phyloP scores from a whole-genome alignment of 2,113 vertebrate genomes.

The Notarius lentiginosus region DNA sequence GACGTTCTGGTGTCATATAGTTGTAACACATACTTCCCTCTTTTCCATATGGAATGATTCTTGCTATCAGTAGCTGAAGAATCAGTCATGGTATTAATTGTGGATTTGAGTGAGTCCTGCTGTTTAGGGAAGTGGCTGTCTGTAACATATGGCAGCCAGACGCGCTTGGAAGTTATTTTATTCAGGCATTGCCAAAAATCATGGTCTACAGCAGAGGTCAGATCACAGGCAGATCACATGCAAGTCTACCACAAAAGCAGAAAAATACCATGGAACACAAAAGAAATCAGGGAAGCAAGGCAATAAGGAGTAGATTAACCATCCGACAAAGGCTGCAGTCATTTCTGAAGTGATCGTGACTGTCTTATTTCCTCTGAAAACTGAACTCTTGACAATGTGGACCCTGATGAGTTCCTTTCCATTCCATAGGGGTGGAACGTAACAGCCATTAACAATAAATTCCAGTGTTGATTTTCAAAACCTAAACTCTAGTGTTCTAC shows the following conservation, averaged over 20 bases:
- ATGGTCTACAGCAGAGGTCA: slow-evolving; percentile 17
- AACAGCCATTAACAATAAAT: neutral
- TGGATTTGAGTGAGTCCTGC: slow-evolving; percentile 20
- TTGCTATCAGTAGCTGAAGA: slow-evolving; percentile 18
- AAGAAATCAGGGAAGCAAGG: neutral
- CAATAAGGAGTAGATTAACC: neutral
- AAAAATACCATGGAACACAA: slow-evolving; percentile 5
- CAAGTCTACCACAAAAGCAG: neutral
- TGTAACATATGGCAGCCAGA: slow-evolving; percentile 22
- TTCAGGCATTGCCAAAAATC: slow-evolving; percentile 19
- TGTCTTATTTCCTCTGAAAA: neutral
- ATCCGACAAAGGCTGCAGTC: neutral
- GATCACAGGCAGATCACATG: slow-evolving; percentile 8
- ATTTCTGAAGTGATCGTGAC: neutral
- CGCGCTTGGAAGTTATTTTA: slow-evolving; percentile 5
- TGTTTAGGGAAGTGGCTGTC: slow-evolving; percentile 16
- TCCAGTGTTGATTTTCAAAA: neutral
- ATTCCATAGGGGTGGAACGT: neutral
- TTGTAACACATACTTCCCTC: neutral
- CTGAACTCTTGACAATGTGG: neutral
- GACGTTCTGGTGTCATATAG: neutral
- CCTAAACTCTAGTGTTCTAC: neutral
- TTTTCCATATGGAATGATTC: slow-evolving; percentile 12
- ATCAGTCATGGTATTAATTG: slow-evolving; percentile 25
- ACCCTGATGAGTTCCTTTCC: neutral